These are phyloP conservation scores for Grantiella picta DNA, from an alignment of 2,113 vertebrate genomes.

Conservation along the genomic window DNA sequence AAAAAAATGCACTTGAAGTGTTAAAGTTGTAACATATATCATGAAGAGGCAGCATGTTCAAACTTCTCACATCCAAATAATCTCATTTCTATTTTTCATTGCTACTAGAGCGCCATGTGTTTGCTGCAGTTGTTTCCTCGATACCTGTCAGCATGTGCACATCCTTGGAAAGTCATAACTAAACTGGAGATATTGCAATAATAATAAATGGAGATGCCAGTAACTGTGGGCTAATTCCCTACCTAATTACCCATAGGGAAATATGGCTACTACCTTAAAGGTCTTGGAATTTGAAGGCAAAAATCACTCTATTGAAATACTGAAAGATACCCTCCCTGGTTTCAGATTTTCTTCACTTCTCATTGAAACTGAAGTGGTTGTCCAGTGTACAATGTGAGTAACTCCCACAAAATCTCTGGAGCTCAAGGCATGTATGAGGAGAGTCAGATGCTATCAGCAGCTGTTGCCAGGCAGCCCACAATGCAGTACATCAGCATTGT, in stretches of 20 bases:
- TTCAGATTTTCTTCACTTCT: background rate
- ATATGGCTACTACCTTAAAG: background rate
- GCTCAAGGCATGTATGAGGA: background rate
- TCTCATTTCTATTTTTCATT: background rate
- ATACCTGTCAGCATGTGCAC: background rate
- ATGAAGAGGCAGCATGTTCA: background rate
- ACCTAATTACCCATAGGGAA: background rate
- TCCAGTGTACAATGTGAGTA: background rate
- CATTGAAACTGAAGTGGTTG: background rate
- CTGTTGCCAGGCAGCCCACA: background rate
- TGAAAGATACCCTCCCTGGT: background rate
- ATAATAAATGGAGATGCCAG: background rate
- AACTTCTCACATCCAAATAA: background rate
- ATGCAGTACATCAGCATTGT: background rate
- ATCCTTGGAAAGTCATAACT: background rate
- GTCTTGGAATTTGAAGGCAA: background rate
- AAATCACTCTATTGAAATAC: background rate
- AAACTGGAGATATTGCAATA: background rate
- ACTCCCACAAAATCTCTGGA: background rate
- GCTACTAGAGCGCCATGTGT: background rate
- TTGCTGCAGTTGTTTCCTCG: background rate
- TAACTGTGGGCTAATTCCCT: background rate
- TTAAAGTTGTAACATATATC: background rate
- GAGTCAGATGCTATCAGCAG: background rate
- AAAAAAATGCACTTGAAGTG: background rate